These are phyloP conservation scores for Rachycentron canadum DNA, from an alignment of 2,797 vertebrate species.

Conservation along the genomic window DNA sequence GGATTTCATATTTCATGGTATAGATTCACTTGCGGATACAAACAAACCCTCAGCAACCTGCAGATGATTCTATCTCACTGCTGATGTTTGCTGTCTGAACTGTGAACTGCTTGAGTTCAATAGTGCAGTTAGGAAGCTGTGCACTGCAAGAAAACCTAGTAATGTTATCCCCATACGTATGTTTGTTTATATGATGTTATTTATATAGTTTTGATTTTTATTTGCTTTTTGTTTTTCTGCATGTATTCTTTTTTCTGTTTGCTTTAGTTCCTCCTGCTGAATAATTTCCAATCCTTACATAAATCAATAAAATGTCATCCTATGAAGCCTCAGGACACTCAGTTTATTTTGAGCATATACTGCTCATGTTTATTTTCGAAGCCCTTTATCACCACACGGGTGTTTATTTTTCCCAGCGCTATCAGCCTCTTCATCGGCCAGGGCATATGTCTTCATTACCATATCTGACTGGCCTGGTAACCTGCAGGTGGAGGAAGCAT, in stretches of 20 bases:
- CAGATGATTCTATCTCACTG: background rate
- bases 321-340: background rate
- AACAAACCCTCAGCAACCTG: background rate
- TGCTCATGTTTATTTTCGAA: background rate
- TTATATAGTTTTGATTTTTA: background rate
- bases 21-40: background rate
- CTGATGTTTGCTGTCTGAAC: background rate
- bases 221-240: background rate
- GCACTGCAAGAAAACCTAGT: background rate
- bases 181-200: background rate
- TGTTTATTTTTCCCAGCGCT: slow-evolving; percentile 10
- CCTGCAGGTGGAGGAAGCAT: slow-evolving; percentile 62
- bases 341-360: slow-evolving; percentile 2
- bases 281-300: background rate
- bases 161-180: too few species aligned
- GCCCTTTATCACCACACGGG: slow-evolving; percentile 2
- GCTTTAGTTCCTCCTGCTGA: background rate
- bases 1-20: background rate
- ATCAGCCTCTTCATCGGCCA: slow-evolving; percentile 39
- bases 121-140: background rate
- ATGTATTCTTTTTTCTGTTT: background rate
- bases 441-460: slow-evolving; percentile 70
- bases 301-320: background rate
- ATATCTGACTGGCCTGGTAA: slow-evolving; percentile 62
- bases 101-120: background rate